These are phyloP conservation scores for Boulengeromyrus knoepffleri DNA, from an alignment of 2,113 vertebrate species.

Conservation along the genomic window DNA sequence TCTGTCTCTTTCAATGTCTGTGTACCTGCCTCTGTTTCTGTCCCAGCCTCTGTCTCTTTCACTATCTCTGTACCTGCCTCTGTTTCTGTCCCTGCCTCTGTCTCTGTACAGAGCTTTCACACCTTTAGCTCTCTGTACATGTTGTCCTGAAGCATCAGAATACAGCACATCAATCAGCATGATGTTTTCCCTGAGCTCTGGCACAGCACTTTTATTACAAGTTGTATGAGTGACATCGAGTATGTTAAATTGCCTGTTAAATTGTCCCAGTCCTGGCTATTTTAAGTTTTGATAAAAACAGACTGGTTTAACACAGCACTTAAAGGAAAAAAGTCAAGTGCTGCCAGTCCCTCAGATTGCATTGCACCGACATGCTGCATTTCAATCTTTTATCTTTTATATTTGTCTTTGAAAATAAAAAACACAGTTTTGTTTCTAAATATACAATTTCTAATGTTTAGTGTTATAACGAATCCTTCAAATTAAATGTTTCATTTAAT, in stretches of 20 bases:
- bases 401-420: background rate
- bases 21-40: background rate
- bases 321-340: constrained; percentile 60
- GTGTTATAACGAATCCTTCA: background rate
- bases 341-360: constrained; percentile 44
- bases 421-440: background rate
- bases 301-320: constrained; percentile 60
- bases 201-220: constrained; percentile 53
- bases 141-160: background rate
- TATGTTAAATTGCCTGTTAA: constrained; percentile 70
- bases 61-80: background rate
- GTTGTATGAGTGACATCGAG: constrained; percentile 55
- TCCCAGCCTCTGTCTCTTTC: background rate
- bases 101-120: background rate
- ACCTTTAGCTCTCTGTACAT: background rate
- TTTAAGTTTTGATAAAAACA: constrained; percentile 66
- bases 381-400: background rate
- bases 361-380: background rate
- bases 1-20: background rate
- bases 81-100: background rate
- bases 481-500: background rate
- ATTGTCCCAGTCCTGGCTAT: constrained; percentile 60
- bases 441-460: background rate
- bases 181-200: constrained; percentile 56
- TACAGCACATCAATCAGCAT: constrained; percentile 57